Conservation (phyloP, 2,797 vertebrate species). For the Clarias pachynema region DNA sequence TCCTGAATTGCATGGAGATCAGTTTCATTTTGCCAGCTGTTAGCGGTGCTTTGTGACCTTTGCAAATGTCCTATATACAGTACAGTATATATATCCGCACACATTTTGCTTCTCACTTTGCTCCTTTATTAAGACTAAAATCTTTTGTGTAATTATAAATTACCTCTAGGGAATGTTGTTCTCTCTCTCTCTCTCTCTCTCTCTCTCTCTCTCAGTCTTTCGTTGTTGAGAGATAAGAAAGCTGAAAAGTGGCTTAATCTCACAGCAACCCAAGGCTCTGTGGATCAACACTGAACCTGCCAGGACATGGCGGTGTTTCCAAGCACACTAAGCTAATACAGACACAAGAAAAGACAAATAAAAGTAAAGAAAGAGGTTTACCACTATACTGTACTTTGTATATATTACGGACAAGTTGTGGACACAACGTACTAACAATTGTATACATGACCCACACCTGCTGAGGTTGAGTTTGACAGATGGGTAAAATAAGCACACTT, state of each 20-base stretch:
- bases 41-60: constrained; percentile 29
- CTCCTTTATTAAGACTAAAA: constrained; percentile 70
- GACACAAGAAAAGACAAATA: constrained; percentile 33
- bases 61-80: neutral
- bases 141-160: constrained; percentile 70
- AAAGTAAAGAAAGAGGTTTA: constrained; percentile 15
- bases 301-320: constrained; percentile 67
- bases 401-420: neutral
- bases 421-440: neutral
- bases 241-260: constrained; percentile 78
- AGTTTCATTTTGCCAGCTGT: constrained; percentile 58
- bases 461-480: constrained; percentile 18
- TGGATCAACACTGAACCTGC: constrained; percentile 73
- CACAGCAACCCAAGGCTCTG: constrained; percentile 75
- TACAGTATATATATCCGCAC: neutral
- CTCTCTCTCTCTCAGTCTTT: neutral
- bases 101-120: neutral
- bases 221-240: constrained; percentile 72
- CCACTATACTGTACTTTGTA: neutral
- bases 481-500: constrained; percentile 13
- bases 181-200: constrained; percentile 13
- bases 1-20: constrained; percentile 64
- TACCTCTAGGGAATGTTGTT: constrained; percentile 69
- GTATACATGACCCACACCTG: neutral
- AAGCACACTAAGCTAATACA: constrained; percentile 56